phyloP scores from a whole-genome alignment of 2,797 vertebrate species.

The Ptychadena robeensis region DNA sequence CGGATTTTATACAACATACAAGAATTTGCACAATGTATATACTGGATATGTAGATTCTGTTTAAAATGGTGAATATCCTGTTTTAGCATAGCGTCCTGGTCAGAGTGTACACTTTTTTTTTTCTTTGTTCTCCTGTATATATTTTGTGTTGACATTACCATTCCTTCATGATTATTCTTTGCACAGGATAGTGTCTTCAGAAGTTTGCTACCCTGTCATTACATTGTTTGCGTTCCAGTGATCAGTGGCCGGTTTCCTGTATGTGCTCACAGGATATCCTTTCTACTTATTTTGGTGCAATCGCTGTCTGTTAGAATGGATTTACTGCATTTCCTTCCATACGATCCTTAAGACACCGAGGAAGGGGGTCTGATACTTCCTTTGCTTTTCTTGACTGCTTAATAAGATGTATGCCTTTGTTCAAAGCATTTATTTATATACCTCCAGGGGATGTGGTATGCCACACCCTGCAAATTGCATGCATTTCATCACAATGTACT shows the following conservation, averaged over 20 bases:
- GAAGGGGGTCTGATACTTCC: conserved; percentile 7
- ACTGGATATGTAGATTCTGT: too few species aligned
- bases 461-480: conserved; percentile 25
- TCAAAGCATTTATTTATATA: neutral
- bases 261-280: conserved; percentile 44
- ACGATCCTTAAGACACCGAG: neutral
- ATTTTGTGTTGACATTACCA: neutral
- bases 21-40: too few species aligned
- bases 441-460: neutral
- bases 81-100: neutral
- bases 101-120: neutral
- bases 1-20: too few species aligned
- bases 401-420: neutral
- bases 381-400: neutral
- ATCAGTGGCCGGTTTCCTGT: conserved; percentile 34
- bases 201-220: neutral
- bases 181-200: conserved; percentile 6
- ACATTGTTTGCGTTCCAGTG: conserved; percentile 51
- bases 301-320: conserved; percentile 31
- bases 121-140: neutral
- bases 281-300: conserved; percentile 15
- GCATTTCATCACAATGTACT: conserved; percentile 24
- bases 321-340: conserved; percentile 38
- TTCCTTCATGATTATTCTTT: neutral
- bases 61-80: too few species aligned